Base-by-base conservation (phyloP, 2,797 vertebrate species). In the Brotula barbata region DNA sequence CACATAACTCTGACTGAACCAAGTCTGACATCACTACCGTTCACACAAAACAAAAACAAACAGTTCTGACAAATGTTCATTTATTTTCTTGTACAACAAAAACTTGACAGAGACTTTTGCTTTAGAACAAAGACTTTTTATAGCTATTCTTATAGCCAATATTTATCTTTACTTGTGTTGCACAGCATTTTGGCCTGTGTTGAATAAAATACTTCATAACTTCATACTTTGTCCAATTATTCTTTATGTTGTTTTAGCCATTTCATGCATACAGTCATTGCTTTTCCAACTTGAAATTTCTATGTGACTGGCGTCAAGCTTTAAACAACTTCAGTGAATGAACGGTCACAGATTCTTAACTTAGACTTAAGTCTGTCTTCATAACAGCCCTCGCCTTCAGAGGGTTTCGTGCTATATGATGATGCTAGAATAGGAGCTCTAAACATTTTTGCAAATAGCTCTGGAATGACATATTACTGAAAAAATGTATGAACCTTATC, bases 281-380 rank as follows among this genome's bases (percentile, higher is more conserved):
- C 48, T 36, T 51, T 51, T 51, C 48, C 16, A 51, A 49, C 46
- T n/a, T 15, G 23, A 36, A 2, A 15, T 21, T 37, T 51, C 22
- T 9, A 37, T 36, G 10, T 5, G 23, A 28, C 22, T 28, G 15
- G 45, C 20, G 31, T 50, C 31, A 34, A 50, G 6, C 10, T 50
- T 50, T 21, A 50, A 50, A 36, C 31, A 50, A 40, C 14, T 25
- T 40, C 3, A 23, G 3, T 51, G 49, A 21, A 17, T 53, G 50
- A 25, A 40, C 17, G 47, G 41, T 57, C 22, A 45, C 42, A 57
- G 42, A 57, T 46, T 57, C 42, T 42, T 57, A 42, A 57, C 6
- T 57, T 45, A 12, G 41, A 57, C 54, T 57, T 25, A 46, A 47
- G 43, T 58, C 28, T 48, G 43, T 43, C 37, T 16, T 44, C 54